A percentile compares a stretch with the other conserved stretches of the same genome.
Evolutionary conservation across 2,797 vertebrate species (phyloP).

Genomic region (Myotis planiceps): DNA sequence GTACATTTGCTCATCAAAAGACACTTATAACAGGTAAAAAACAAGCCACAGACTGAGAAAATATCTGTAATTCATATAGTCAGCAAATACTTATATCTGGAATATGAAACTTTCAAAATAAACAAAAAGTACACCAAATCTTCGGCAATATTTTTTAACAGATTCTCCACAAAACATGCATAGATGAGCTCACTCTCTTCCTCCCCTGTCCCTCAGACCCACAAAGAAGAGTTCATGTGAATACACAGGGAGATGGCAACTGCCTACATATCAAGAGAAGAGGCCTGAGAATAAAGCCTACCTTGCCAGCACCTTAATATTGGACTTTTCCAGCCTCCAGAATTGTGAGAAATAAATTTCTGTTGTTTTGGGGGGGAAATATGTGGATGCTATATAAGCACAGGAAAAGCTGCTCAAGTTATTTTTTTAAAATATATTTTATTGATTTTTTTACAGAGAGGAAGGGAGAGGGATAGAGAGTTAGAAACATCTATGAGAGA

Average conservation of each 20-base stretch:
- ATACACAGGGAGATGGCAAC: not conserved
- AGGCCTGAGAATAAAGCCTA: not conserved
- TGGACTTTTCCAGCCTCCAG: not conserved
- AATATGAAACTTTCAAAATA: not conserved
- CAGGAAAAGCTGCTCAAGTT: not conserved
- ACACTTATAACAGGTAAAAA: not conserved
- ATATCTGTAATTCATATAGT: not conserved
- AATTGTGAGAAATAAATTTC: not conserved
- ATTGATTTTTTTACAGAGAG: no score
- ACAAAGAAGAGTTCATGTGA: not conserved
- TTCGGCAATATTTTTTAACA: not conserved
- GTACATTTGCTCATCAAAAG: not conserved
- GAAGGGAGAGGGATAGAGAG: no score
- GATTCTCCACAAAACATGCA: not conserved
- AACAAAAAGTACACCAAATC: not conserved
- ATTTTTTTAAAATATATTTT: no score
- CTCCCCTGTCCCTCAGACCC: accelerated
- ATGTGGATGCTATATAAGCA: not conserved
- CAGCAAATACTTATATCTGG: not conserved
- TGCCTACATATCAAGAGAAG: not conserved
- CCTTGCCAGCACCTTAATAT: not conserved
- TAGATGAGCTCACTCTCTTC: not conserved
- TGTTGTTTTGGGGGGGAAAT: not conserved
- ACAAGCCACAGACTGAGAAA: not conserved
- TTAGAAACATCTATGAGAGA: no score